Percentiles rank a stretch among this genome's conserved stretches.
Evolutionary conservation across 1,140 invertebrate species (phyloP).

Genomic region (Drosophila repletoides): DNA sequence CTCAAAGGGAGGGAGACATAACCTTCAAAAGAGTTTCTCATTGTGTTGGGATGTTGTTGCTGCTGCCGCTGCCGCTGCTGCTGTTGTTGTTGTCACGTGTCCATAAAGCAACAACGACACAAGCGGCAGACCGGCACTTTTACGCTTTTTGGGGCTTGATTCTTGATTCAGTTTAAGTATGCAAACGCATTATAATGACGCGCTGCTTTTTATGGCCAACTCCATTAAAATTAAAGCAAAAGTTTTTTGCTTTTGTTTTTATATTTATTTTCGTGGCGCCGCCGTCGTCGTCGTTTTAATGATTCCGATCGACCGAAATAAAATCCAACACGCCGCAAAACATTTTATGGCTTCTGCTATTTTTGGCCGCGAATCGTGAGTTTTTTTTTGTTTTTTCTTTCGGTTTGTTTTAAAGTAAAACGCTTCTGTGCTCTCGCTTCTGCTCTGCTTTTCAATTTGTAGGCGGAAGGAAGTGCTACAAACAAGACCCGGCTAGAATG

Average conservation of each 20-base stretch:
- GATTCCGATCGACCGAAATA: conserved; percentile 57
- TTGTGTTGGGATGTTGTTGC: conserved; percentile 58
- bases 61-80: no score
- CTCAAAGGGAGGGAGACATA: background rate
- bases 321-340: conserved; percentile 34
- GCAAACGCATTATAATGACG: conserved; percentile 77
- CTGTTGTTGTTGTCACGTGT: conserved; percentile 76
- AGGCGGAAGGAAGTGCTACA: conserved; percentile 47
- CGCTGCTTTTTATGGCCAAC: conserved; percentile 62
- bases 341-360: conserved; percentile 22
- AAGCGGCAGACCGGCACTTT: conserved; percentile 40
- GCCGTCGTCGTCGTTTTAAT: conserved; percentile 51
- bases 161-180: conserved; percentile 73
- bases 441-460: conserved; percentile 60
- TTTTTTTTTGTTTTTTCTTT: no score
- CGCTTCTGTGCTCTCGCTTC: conserved; percentile 21
- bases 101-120: conserved; percentile 54
- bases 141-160: conserved; percentile 41
- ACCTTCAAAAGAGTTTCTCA: conserved; percentile 71
- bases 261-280: conserved; percentile 28
- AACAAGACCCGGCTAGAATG: conserved; percentile 39
- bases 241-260: no score
- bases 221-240: conserved; percentile 80
- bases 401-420: no score
- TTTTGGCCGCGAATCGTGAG: conserved; percentile 31